Evolutionary conservation across 2,113 vertebrate species (phyloP).

Genomic region (Calyptomena viridis): DNA sequence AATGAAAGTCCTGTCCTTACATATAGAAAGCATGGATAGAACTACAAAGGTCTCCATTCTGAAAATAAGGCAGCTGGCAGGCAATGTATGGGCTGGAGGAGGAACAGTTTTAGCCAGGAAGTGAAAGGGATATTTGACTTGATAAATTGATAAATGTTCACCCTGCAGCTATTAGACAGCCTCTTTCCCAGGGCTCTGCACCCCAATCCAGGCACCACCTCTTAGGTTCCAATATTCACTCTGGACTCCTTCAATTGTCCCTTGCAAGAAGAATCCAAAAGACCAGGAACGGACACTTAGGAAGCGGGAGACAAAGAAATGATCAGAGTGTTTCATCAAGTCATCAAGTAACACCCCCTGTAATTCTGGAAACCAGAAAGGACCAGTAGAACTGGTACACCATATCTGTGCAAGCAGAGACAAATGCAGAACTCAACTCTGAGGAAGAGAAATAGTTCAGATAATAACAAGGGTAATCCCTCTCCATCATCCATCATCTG

Average conservation of each 20-base stretch:
- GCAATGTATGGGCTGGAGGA: rapidly evolving
- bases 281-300: neutral
- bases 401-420: neutral
- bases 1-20: neutral
- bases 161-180: neutral
- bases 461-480: neutral
- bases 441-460: neutral
- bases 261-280: neutral
- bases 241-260: neutral
- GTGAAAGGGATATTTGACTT: neutral
- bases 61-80: neutral
- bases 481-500: neutral
- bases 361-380: neutral
- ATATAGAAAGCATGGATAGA: neutral
- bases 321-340: neutral
- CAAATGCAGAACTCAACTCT: neutral
- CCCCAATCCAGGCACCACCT: neutral
- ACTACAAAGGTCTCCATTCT: neutral
- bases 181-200: neutral
- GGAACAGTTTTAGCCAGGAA: neutral
- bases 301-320: neutral
- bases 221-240: neutral
- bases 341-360: neutral
- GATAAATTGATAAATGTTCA: too few relatives aligned
- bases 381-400: slow-evolving; percentile 12